phyloP scores from a whole-genome alignment of 2,888 invertebrate genomes.

The Congeria kusceri region DNA sequence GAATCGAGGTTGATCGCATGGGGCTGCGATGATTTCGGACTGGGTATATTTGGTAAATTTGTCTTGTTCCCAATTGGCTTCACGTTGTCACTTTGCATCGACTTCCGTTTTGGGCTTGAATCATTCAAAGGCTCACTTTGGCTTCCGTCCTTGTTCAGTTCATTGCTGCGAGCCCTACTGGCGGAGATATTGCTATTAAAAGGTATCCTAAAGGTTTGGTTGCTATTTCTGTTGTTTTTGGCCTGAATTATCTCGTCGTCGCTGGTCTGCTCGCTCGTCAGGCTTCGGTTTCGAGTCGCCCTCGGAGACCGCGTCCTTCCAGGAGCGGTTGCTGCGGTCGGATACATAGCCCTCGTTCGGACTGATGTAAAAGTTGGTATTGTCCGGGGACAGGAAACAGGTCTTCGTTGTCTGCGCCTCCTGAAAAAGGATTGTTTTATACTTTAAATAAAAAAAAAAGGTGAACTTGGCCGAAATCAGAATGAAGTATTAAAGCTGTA shows the following conservation, averaged over 20 bases:
- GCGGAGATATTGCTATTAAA: conserved; percentile 3
- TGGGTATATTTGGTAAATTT: conserved; percentile 38
- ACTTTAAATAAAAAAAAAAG: too few species aligned
- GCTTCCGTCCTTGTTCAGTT: conserved; percentile 37
- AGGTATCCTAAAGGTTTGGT: conserved; percentile 8
- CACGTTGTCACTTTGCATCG: conserved; percentile 25
- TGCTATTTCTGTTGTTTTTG: conserved; percentile 21
- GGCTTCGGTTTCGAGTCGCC: conserved; percentile 47
- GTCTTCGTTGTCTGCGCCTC: conserved; percentile 59
- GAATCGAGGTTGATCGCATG: conserved; percentile 59
- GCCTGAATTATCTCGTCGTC: conserved; percentile 24
- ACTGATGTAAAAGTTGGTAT: conserved; percentile 55
- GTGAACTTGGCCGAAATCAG: too few species aligned
- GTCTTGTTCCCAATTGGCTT: conserved; percentile 43
- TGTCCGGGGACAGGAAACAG: conserved; percentile 48
- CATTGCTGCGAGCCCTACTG: conserved; percentile 19
- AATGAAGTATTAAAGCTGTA: too few species aligned
- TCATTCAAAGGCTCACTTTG: conserved; percentile 51
- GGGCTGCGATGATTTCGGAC: conserved; percentile 37
- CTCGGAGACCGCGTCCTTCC: conserved; percentile 59
- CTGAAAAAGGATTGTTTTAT: conserved; percentile 46
- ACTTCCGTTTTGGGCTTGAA: conserved; percentile 44
- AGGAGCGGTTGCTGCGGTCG: conserved; percentile 49
- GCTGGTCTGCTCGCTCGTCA: conserved; percentile 38
- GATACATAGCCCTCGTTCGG: conserved; percentile 50